Conservation (phyloP, 1,140 invertebrate species). For the Pseudomyrmex cubaensis region DNA sequence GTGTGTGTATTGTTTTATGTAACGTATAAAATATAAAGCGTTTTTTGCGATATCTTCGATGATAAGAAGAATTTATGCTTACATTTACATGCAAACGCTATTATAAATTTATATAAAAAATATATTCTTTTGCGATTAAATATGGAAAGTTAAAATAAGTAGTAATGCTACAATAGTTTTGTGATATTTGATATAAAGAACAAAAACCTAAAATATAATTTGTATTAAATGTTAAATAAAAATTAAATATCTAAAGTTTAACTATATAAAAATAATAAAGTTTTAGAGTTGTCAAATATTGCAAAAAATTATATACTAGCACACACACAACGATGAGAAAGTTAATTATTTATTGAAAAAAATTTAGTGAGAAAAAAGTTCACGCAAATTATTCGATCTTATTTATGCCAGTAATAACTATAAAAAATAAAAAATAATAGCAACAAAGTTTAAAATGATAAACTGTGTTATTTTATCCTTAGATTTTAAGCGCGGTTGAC, state of each 20-base stretch:
- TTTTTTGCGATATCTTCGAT: background rate
- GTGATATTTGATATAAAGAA: slow-evolving; percentile 4
- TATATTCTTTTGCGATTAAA: slow-evolving; percentile 8
- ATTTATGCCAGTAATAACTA: background rate
- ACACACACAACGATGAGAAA: no score
- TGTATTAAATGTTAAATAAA: slow-evolving; percentile 13
- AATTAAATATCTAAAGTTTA: background rate
- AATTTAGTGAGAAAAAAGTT: background rate
- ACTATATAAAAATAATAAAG: background rate
- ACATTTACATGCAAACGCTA: slow-evolving; percentile 23
- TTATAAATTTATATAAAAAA: slow-evolving; percentile 48
- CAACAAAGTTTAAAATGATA: background rate
- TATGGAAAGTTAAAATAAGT: slow-evolving; percentile 7
- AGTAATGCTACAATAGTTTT: background rate
- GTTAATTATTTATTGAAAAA: no score
- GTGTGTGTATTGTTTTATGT: background rate
- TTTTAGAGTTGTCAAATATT: slow-evolving; percentile 1
- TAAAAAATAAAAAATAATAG: background rate
- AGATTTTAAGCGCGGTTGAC: slow-evolving; percentile 22
- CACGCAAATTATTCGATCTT: slow-evolving; percentile 13
- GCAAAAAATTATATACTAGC: background rate
- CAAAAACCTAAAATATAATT: background rate
- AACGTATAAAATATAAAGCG: slow-evolving; percentile 20
- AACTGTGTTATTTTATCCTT: slow-evolving; percentile 5
- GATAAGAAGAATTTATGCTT: background rate